A percentile compares a stretch with the other conserved stretches of the same genome.
These are phyloP conservation scores for Corythornis cristatus DNA, from an alignment of 2,113 vertebrate genomes.

Conservation along the genomic window DNA sequence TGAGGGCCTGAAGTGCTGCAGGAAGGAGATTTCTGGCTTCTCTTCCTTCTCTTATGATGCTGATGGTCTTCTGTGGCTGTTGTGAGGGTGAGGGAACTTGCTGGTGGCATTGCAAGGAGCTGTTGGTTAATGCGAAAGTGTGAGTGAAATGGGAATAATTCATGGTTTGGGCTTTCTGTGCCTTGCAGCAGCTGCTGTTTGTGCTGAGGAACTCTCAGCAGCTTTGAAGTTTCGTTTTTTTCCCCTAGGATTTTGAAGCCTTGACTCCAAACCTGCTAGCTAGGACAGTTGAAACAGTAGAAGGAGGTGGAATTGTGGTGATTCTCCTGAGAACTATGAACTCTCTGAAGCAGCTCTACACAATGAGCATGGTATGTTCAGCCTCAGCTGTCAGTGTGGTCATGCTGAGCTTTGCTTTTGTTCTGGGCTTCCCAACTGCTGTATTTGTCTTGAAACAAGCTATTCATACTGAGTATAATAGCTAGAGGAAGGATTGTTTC, in stretches of 20 bases:
- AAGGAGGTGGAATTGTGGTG: slow-evolving; percentile 92
- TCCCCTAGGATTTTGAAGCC: slow-evolving; percentile 92
- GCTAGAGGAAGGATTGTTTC: background rate
- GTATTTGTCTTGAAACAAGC: background rate
- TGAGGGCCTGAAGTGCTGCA: background rate
- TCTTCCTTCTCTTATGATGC: background rate
- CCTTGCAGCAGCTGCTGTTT: background rate
- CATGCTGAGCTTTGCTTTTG: background rate
- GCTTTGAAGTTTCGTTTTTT: background rate
- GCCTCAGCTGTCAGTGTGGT: accelerated
- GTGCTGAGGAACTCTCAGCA: background rate
- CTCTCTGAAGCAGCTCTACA: slow-evolving; percentile 95
- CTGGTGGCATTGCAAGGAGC: background rate
- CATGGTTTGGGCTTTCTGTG: background rate
- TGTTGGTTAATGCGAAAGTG: no score
- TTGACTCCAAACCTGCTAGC: slow-evolving; percentile 94
- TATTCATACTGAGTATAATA: background rate
- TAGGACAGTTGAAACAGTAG: slow-evolving; percentile 93
- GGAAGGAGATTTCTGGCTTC: background rate
- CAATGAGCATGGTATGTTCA: slow-evolving; percentile 90
- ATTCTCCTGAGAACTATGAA: slow-evolving; percentile 93
- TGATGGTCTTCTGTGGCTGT: background rate
- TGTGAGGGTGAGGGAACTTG: background rate
- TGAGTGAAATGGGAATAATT: background rate
- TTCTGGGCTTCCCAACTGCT: background rate